These are phyloP conservation scores for Philopedon plagiatum DNA, from an alignment of 2,888 invertebrate genomes.

Conservation along the genomic window DNA sequence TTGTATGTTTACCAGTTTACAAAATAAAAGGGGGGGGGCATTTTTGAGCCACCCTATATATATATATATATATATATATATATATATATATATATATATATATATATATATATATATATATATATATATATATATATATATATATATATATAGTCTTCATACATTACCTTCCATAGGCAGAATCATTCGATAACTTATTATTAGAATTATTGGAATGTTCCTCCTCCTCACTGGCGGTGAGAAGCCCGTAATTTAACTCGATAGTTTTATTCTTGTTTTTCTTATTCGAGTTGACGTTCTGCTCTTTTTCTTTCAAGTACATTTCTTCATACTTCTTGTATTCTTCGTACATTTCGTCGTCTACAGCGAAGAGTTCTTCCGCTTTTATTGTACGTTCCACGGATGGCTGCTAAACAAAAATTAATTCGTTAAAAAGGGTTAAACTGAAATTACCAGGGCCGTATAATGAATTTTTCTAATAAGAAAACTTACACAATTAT, in stretches of 20 bases:
- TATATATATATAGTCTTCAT: too few relatives aligned
- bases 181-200: slow-evolving; percentile 74
- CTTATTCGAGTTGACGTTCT: slow-evolving; percentile 61
- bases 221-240: slow-evolving; percentile 63
- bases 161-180: slow-evolving; percentile 88
- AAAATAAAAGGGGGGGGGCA: too few relatives aligned
- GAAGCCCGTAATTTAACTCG: slow-evolving; percentile 52
- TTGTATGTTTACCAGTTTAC: too few relatives aligned
- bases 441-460: too few relatives aligned
- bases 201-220: slow-evolving; percentile 60
- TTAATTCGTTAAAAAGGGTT: background rate
- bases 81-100: too few relatives aligned
- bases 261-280: slow-evolving; percentile 55
- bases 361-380: slow-evolving; percentile 64
- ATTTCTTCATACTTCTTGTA: slow-evolving; percentile 67
- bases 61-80: too few relatives aligned
- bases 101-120: too few relatives aligned
- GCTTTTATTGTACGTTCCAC: slow-evolving; percentile 52
- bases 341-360: slow-evolving; percentile 67
- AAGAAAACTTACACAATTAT: slow-evolving; percentile 20
- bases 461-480: too few relatives aligned
- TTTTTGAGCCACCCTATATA: too few relatives aligned
- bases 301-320: slow-evolving; percentile 64
- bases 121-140: too few relatives aligned
- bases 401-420: slow-evolving; percentile 40